Percentiles rank a stretch among this genome's conserved stretches.
These are phyloP conservation scores for Ardeotis arabs DNA, from an alignment of 2,113 vertebrate species.

Conservation along the genomic window DNA sequence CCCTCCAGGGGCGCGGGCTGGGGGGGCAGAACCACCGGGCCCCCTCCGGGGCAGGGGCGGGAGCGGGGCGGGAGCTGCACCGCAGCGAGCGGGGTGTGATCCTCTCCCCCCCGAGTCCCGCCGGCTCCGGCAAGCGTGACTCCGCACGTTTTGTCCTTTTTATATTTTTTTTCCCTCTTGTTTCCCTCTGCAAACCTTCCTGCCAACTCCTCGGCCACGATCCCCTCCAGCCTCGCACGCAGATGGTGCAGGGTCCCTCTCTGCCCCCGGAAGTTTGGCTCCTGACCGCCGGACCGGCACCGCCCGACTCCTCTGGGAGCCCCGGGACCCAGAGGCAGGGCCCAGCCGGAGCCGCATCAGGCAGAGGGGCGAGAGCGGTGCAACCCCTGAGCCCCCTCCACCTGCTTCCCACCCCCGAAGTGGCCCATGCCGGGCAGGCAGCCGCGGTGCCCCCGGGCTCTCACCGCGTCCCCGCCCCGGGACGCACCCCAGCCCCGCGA, in stretches of 20 bases:
- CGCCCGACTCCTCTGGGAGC: rapidly evolving
- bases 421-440: rapidly evolving
- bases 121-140: neutral
- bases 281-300: neutral
- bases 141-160: neutral
- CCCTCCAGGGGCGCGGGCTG: neutral
- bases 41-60: neutral
- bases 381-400: no score
- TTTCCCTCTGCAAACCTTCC: neutral
- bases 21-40: no score
- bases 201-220: neutral
- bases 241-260: rapidly evolving
- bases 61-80: neutral
- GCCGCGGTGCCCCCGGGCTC: no score
- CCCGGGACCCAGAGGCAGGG: neutral
- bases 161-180: no score
- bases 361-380: neutral
- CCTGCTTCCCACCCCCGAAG: neutral
- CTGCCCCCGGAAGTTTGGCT: neutral
- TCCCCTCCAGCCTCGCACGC: rapidly evolving
- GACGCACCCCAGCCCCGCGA: no score
- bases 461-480: no score
- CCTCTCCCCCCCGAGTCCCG: no score
- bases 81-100: no score
- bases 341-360: neutral